Base-by-base conservation (phyloP, 1,140 invertebrate species). In the Drosophila pandora region DNA sequence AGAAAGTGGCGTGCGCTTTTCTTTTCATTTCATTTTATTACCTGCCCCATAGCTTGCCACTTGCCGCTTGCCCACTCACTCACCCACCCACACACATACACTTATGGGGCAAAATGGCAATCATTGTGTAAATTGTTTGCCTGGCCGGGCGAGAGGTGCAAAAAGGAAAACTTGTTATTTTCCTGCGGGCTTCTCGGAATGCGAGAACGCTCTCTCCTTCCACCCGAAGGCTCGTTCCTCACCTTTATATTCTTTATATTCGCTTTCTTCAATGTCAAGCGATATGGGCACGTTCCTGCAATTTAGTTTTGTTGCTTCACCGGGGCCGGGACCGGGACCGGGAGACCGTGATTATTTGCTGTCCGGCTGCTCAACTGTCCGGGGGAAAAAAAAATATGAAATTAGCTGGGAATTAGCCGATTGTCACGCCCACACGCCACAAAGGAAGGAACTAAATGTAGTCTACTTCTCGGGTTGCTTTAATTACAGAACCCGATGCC, bases 281-380 rank as follows among this genome's bases (percentile, higher is more conserved):
- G 61, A 70, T 81, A 79, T 79, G 76, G 75, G 72, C 83, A 88
- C 83, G 83, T 89, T 89, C 87, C 62, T 72, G 79, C 79, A 88
- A 89, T 88, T 88, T 88, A 75, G 39, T 77, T 79, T 79, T 60
- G 52, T 64, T 59, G 52, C 62, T 63, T 62, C 62, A 60, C 72
- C 41, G 41, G 58, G 76, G 47, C 17, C 65, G 60, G 41, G 43
- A 9, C 57, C 50, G 17, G 17, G 17, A 17, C 17, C 17, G 6
- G 13, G 23, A 17, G 30, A 3, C 50, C 55, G 37, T 76, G 34
- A 84, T 84, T 84, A 72, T 60, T 57, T 76, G 71, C 45, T 68
- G 25, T 52, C 72, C 41, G 41, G 41, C 25, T 28, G 17, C 17
- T 17, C 17, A 17, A 17, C 17, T 17, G 23, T 58, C 52, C 74